phyloP scores from a whole-genome alignment of 2,113 vertebrate genomes.

The Eptesicus fuscus region DNA sequence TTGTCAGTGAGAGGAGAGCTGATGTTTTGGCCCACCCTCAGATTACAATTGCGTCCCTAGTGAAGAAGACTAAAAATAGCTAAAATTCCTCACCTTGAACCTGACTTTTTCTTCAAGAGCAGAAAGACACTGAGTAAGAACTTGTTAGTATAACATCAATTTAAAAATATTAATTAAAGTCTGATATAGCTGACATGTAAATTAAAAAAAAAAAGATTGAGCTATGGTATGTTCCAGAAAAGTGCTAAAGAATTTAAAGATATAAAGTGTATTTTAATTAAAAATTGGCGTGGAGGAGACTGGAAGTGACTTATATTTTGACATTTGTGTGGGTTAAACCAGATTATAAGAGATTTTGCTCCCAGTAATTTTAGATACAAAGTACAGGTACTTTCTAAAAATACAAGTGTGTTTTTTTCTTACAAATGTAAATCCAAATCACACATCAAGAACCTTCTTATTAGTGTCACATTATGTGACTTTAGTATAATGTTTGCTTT shows the following conservation, averaged over 20 bases:
- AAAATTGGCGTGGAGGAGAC: neutral
- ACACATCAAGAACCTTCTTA: neutral
- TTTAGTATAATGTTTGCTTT: neutral
- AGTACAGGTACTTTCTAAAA: conserved; percentile 3
- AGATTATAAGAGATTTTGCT: neutral
- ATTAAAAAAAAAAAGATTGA: neutral
- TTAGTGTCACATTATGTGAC: neutral
- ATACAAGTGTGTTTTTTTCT: neutral
- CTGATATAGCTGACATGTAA: neutral
- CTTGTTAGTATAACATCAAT: neutral
- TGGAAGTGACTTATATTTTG: conserved; percentile 17
- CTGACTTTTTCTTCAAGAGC: neutral
- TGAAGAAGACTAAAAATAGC: neutral
- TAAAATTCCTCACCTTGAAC: neutral
- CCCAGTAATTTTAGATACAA: neutral
- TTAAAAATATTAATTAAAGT: neutral
- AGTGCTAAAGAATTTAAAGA: neutral
- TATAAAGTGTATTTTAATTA: neutral
- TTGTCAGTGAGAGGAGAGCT: neutral
- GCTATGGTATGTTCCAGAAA: neutral
- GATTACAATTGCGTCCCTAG: neutral
- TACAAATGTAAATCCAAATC: neutral
- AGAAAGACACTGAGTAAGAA: neutral
- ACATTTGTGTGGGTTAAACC: neutral
- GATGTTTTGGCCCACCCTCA: neutral